Conservation (phyloP, 2,888 invertebrate genomes). For the Phyllotreta cruciferae region DNA sequence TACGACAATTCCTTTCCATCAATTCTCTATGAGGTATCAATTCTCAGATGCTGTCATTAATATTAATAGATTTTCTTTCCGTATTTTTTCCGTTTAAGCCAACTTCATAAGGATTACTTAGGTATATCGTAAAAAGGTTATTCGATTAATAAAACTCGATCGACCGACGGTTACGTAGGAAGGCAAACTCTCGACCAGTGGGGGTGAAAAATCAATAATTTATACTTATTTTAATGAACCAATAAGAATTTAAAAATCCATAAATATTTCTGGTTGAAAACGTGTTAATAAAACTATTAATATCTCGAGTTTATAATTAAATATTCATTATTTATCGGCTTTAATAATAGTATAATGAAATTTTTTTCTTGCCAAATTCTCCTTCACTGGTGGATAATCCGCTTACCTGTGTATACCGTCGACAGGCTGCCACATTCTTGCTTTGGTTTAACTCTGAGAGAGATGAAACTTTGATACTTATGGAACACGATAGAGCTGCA, state of each 20-base stretch:
- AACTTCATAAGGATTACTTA: constrained; percentile 27
- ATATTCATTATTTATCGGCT: too few species aligned
- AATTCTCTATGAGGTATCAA: too few species aligned
- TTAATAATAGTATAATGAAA: not conserved
- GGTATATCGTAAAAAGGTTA: constrained; percentile 33
- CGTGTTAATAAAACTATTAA: too few species aligned
- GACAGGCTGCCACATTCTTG: constrained; percentile 45
- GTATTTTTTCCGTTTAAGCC: constrained; percentile 8
- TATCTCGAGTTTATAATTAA: too few species aligned
- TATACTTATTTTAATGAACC: not conserved
- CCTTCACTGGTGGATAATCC: constrained; percentile 47
- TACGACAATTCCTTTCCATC: too few species aligned
- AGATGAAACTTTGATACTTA: constrained; percentile 35
- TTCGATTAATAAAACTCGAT: constrained; percentile 39
- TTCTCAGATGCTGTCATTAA: not conserved
- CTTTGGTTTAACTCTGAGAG: constrained; percentile 36
- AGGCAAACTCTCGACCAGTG: constrained; percentile 40
- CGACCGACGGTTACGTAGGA: constrained; percentile 45
- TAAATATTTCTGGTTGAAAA: too few species aligned
- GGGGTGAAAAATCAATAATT: constrained; percentile 8
- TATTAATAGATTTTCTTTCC: constrained; percentile 23
- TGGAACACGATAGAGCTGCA: constrained; percentile 36
- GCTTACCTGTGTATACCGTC: constrained; percentile 45
- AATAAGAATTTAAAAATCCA: not conserved
- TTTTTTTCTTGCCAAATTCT: constrained; percentile 30